These are phyloP conservation scores for Trichopria drosophilae DNA, from an alignment of 2,888 invertebrate species.

Conservation along the genomic window DNA sequence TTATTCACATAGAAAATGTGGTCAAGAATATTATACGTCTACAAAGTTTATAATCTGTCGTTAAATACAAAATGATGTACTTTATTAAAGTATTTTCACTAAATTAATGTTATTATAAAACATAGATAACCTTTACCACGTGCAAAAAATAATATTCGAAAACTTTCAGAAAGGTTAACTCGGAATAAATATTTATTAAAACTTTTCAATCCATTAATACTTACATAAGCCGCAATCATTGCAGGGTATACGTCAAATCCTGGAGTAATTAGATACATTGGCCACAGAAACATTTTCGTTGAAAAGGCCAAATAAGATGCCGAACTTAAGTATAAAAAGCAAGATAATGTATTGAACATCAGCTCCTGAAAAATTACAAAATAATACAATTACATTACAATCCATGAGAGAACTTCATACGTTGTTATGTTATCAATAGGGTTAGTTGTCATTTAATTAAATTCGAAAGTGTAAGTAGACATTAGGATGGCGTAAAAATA, in stretches of 20 bases:
- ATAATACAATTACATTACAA: constrained; percentile 3
- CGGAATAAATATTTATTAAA: too few species aligned
- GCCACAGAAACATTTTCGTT: constrained; percentile 76
- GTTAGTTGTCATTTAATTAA: not conserved
- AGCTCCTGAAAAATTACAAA: constrained; percentile 68
- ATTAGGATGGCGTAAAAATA: too few species aligned
- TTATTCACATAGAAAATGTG: too few species aligned
- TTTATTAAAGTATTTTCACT: too few species aligned
- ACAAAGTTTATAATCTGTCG: too few species aligned
- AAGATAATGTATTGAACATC: constrained; percentile 76
- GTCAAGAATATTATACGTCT: too few species aligned
- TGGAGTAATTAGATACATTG: constrained; percentile 73
- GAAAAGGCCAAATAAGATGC: constrained; percentile 80
- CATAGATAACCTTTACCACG: too few species aligned
- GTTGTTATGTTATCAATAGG: not conserved
- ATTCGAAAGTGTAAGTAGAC: too few species aligned
- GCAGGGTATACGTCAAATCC: constrained; percentile 84
- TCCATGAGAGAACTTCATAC: constrained; percentile 13
- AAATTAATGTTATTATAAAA: too few species aligned
- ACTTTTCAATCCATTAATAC: constrained; percentile 58
- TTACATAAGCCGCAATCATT: constrained; percentile 85
- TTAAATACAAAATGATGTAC: too few species aligned
- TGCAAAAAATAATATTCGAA: too few species aligned
- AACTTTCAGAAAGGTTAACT: too few species aligned
- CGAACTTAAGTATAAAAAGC: constrained; percentile 77